Evolutionary conservation across 23 tunicate species (phyloP), one percentile per base, ranked within the genome.

Genomic region (Corella eumyota): DNA sequence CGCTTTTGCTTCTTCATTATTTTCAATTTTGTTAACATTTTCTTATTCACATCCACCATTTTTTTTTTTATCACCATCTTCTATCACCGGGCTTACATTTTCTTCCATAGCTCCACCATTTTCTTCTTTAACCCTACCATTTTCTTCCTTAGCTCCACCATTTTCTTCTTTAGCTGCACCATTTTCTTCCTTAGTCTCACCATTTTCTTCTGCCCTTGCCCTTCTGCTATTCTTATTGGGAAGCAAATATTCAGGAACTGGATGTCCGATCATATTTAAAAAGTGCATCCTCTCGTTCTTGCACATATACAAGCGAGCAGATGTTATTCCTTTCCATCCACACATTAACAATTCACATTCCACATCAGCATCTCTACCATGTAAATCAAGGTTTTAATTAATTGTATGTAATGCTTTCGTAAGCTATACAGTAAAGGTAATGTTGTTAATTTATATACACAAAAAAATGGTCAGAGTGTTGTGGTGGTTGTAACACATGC

Each of bases 251-350:
- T 82, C 87, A 2, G 98, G 98, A 1, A 92, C 68, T 2, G 77
- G 79, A 4, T 69, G 61, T n/a, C 81, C 87, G 21, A 88, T 36
- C 72, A 92, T 59, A 56, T 92, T 71, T 13, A 92, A 73, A 45
- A 64, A 79, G 32, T 92, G 98, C 76, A 90, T 90, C 24, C 98
- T 58, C 47, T 92, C 98, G 45, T 68, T 57, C 71, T 69, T 76
- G 56, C 62, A 67, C 68, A 92, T 60, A 59, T 92, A 92, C 31
- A 83, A 36, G 4, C 98, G 69, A 32, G 71, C 50, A 17, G 93
- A 67, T 7, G 50, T 34, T n/a, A 30, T 30, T 6, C 98, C 98
- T 46, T 67, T 81, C 98, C 98, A 92, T 0, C 82, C 98, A 36
- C 86, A 75, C 73, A 92, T 65, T 3, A 83, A 64, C 36, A 92